Evolutionary conservation across 2,888 invertebrate species (phyloP).

Genomic region (Drosophila longiperda): DNA sequence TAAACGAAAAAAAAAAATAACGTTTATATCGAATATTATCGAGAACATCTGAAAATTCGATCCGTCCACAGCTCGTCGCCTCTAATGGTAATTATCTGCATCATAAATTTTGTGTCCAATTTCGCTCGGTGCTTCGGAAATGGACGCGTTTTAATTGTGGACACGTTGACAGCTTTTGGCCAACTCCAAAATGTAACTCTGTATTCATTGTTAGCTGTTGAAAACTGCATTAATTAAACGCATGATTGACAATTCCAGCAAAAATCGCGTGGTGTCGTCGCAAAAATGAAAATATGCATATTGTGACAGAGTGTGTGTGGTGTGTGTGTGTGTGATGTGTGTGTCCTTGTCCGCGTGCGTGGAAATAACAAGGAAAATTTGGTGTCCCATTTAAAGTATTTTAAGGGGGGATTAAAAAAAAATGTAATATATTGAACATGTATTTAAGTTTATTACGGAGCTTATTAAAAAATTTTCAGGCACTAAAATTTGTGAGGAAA

Average conservation of each 20-base stretch:
- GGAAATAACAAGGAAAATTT: constrained; percentile 22
- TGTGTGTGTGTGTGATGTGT: constrained; percentile 8
- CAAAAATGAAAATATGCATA: constrained; percentile 75
- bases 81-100: constrained; percentile 78
- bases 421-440: not conserved
- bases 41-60: constrained; percentile 17
- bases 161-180: constrained; percentile 9
- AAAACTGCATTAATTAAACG: constrained; percentile 80
- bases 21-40: not conserved
- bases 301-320: constrained; percentile 19
- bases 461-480: not conserved
- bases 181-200: constrained; percentile 6
- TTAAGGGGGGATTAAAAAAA: not conserved
- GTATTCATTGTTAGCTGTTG: constrained; percentile 45
- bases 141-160: constrained; percentile 61
- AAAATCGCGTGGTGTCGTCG: constrained; percentile 34
- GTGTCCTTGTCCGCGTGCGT: not conserved
- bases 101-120: constrained; percentile 74
- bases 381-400: constrained; percentile 8
- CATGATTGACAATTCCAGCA: constrained; percentile 70
- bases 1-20: constrained; percentile 41
- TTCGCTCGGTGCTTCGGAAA: constrained; percentile 56
- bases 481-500: not conserved
- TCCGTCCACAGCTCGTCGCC: constrained; percentile 34
- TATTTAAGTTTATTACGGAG: not conserved